Evolutionary conservation across 2,797 vertebrate species (phyloP).

Genomic region (Phylloscopus collybita): DNA sequence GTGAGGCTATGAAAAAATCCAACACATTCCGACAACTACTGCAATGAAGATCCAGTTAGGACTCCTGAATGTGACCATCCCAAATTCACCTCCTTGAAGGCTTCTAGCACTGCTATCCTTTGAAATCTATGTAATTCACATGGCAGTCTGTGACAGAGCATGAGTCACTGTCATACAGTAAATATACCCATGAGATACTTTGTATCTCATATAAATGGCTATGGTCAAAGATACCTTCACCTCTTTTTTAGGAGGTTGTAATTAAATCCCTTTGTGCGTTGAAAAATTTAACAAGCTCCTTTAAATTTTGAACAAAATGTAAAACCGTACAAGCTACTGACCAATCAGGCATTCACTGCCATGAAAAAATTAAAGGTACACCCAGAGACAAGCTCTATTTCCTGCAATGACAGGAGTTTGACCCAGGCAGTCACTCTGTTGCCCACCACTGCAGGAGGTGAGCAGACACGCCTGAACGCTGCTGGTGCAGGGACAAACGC

Average conservation of each 20-base stretch:
- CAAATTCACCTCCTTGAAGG: neutral
- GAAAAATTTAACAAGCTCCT: neutral
- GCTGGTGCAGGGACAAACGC: neutral
- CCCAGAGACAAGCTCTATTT: neutral
- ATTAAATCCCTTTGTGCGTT: neutral
- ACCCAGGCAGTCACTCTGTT: neutral
- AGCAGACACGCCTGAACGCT: neutral
- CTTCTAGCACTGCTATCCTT: neutral
- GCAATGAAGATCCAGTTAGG: neutral
- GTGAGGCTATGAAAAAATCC: neutral
- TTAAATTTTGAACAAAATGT: neutral
- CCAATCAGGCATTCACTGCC: neutral
- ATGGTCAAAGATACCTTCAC: neutral
- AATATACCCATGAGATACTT: neutral
- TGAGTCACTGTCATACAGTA: neutral
- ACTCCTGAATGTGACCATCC: neutral
- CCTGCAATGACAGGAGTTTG: neutral
- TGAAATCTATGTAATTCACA: neutral
- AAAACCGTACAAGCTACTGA: neutral
- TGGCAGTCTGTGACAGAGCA: neutral
- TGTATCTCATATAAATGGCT: neutral
- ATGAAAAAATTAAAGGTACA: neutral
- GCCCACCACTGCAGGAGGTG: neutral
- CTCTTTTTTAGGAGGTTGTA: neutral
- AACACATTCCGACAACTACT: neutral